Percentiles rank a stretch among this genome's conserved stretches.
These are phyloP conservation scores for Physeter macrocephalus DNA, from an alignment of 2,113 vertebrate genomes.

Conservation along the genomic window DNA sequence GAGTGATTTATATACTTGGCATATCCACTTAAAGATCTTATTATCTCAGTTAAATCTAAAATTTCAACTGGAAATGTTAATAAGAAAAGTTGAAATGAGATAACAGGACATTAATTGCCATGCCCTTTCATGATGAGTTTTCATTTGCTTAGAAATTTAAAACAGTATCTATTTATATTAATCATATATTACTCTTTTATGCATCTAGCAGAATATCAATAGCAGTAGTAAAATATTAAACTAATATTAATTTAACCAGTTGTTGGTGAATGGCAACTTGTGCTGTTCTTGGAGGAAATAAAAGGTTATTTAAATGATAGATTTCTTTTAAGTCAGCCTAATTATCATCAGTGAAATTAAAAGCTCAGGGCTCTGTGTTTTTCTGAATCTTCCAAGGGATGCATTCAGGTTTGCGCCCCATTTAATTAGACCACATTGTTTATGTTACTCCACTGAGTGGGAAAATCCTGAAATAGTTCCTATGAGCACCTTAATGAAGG, in stretches of 20 bases:
- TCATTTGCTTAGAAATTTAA: background rate
- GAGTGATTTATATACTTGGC: background rate
- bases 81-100: background rate
- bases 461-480: background rate
- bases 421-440: background rate
- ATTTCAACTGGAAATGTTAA: background rate
- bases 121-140: background rate
- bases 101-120: background rate
- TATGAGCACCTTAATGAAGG: background rate
- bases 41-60: background rate
- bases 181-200: background rate
- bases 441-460: background rate
- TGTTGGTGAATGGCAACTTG: background rate
- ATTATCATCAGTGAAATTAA: background rate
- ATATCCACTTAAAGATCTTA: background rate
- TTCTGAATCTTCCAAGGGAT: background rate
- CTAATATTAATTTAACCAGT: background rate
- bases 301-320: background rate
- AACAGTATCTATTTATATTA: background rate
- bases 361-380: background rate
- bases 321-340: background rate
- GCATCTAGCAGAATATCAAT: background rate
- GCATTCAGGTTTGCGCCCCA: background rate
- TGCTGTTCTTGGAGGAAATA: background rate
- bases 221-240: background rate